Conservation (phyloP, 2,888 invertebrate genomes). For the Orthosia gothica region DNA sequence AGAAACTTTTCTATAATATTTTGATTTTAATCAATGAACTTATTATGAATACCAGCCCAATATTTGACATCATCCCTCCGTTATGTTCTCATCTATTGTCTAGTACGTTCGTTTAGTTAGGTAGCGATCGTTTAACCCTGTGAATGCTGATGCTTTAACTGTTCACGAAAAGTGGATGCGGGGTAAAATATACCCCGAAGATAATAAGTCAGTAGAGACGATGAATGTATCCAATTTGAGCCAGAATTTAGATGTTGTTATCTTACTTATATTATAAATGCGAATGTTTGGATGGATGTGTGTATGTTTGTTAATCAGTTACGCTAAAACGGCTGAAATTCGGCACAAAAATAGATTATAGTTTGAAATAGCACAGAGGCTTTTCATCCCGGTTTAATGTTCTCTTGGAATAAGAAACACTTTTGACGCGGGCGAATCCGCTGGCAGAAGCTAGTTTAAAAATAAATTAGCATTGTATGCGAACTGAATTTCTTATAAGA, state of each 20-base stretch:
- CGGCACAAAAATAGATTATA: too few relatives aligned
- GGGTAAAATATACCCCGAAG: constrained; percentile 39
- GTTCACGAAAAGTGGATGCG: neutral
- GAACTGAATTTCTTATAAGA: constrained; percentile 10
- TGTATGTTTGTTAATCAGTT: too few relatives aligned
- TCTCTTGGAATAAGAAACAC: too few relatives aligned
- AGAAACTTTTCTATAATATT: constrained; percentile 67
- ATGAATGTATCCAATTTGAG: neutral
- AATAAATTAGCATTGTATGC: constrained; percentile 28
- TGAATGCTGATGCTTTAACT: constrained; percentile 40
- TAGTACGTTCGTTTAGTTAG: constrained; percentile 70
- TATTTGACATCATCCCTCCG: constrained; percentile 81
- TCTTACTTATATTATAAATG: too few relatives aligned
- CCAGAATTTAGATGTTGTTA: neutral
- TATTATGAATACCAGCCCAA: constrained; percentile 82
- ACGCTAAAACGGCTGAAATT: too few relatives aligned
- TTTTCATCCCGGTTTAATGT: too few relatives aligned
- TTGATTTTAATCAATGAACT: constrained; percentile 82
- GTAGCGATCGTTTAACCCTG: constrained; percentile 72
- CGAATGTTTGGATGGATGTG: too few relatives aligned
- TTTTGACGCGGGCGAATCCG: too few relatives aligned
- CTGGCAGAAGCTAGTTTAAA: neutral
- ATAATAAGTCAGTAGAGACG: neutral
- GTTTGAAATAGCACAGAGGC: too few relatives aligned
- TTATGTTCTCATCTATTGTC: constrained; percentile 85